Base-by-base conservation (phyloP, 2,888 invertebrate genomes). In the Volucella zonaria region DNA sequence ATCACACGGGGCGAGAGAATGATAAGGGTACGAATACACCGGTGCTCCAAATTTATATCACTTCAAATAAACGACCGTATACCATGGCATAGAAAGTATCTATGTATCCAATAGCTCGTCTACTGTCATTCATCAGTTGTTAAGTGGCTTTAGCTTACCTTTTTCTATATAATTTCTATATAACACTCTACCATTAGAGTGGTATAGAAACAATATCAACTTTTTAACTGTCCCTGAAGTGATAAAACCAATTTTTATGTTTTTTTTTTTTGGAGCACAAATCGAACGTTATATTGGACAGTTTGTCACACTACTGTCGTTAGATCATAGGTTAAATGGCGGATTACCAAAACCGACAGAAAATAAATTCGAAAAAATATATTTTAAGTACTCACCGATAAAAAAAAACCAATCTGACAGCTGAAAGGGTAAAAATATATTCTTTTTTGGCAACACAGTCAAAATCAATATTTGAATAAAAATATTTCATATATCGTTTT, bases 1-100 rank as follows among this genome's bases (percentile, higher is more conserved):
- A 93, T 88, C 88, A 95, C 95, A 97, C 95, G 96, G 96, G 97
- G 96, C 96, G 94, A 94, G 95, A 95, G 96, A 97, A 96, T 97
- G 97, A 97, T 95, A 97, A 97, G 97, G 97, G 96, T 93, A 92
- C 94, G 93, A 92, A 92, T 91, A 89, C 91, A 92, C 92, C 92
- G 90, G 89, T 88, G 88, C 86, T 88, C 86, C 82, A 18, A 18
- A 47, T 3, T 45, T 52, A n/a, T 51, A 15, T 42, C 31, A 0
- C 9, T 42, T 10, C 14, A 51, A 51, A 52, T n/a, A 71, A 59
- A 15, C 58, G 49, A 23, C 38, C 10, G 11, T 42, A 45, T 15
- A 15, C 3, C 4, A 31, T 31, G 31, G 1, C 31, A 31, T 31
- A 31, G 31, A 6, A 31, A 4, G 45, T 45, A 45, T 45, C 45